Evolutionary conservation across 2,888 invertebrate genomes (phyloP), one percentile per base, ranked within the genome.

Genomic region (Crocallis elinguaria): DNA sequence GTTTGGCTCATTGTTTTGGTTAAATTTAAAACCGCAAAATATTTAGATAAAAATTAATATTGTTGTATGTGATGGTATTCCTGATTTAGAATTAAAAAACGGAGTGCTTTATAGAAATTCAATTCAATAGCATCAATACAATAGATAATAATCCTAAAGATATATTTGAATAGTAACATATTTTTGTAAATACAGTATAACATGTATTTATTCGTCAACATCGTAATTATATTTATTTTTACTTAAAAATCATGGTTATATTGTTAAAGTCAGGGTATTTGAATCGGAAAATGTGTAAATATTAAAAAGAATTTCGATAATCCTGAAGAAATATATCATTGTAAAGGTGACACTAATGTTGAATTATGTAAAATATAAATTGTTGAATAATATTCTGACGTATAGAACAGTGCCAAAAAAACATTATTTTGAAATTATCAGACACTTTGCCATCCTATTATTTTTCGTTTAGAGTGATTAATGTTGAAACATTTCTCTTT

Each of bases 181-280:
- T 84, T 84, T 84, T 84, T 84, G 82, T 84, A 84, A 83, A 84
- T 84, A 84, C 81, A 82, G 74, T 82, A 77, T 79, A 77, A 75
- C 49, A 67, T 66, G 71, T 82, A 75, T 77, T 76, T 78, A 71
- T 74, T 73, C 67, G 68, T 69, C 69, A 58, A 71, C 70, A 66
- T 69, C 43, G 46, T 60, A 58, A 60, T 60, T 62, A 69, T 65
- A 66, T 63, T 64, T 69, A 67, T 73, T 71, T 73, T 70, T 71
- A 66, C 66, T 67, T 71, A 62, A 60, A 68, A 73, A 73, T 75
- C 73, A 75, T 71, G 69, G 60, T 71, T 73, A 73, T 74, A 74
- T 73, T 69, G 62, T 75, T 75, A 71, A 71, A 66, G 67, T 75
- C 77, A 79, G 75, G 78, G 76, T 80, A 77, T 69, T 65, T 62